Base-by-base conservation (phyloP, 2,113 vertebrate genomes). In the Trichechus manatus region DNA sequence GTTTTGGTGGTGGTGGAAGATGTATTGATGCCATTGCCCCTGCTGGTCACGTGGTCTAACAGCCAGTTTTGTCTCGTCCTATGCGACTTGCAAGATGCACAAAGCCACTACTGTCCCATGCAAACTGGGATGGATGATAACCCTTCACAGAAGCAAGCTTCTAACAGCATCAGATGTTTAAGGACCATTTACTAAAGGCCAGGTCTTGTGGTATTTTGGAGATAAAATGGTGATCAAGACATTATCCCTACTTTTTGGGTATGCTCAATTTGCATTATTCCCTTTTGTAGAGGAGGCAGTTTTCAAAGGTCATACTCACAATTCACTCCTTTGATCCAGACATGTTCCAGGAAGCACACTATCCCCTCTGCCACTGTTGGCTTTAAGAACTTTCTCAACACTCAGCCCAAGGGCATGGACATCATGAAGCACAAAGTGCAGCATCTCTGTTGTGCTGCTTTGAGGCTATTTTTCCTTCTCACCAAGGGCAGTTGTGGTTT, bases 371-470 rank as follows among this genome's bases (percentile, higher is more conserved):
- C 93, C 94, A 74, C 77, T 86, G 91, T 86, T 94, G 79, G 85
- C 0, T 81, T 85, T 2, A 23, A 83, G 95, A 93, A 63, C 74
- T 95, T 97, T 95, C 93, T 87, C 89, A 91, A 17, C 0, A 1
- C 77, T 89, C 17, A 36, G 0, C 20, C 87, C 96, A 72, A 94
- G 94, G 88, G 53, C 81, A 91, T 72, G 63, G 53, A 9, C 0
- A 33, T 33, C 80, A 33, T 88, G 47, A 79, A 95, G 89, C 64
- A 97, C 61, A 63, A 25, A 27, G 44, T 0, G 42, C 4, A 0
- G 59, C 80, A 94, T 93, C 96, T 98, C 92, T 98, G 89, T 97
- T 95, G 75, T 47, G 0, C 96, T 97, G 7, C 95, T 98, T 86
- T 77, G 68, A 1, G 1, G 92, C 74, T 36, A 94, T 92, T 93